Conservation (phyloP, 2,113 vertebrate genomes). For the Nothobranchius furzeri region DNA sequence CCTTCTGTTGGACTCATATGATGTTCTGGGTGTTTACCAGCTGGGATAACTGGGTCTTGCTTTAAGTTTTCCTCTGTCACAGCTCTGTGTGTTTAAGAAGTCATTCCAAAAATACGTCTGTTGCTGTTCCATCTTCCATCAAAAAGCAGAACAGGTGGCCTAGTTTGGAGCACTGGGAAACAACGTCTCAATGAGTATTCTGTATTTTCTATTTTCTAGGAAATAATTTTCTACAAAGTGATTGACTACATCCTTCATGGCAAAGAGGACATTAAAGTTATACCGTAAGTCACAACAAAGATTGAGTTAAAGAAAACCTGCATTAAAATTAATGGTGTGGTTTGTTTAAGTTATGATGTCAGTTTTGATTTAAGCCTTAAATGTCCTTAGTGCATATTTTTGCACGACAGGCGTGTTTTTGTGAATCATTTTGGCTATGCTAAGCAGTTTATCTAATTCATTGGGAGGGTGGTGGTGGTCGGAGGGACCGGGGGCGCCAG, state of each 20-base stretch:
- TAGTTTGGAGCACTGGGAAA: background rate
- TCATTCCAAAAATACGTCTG: background rate
- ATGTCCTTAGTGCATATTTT: too few relatives aligned
- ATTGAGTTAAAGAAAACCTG: too few relatives aligned
- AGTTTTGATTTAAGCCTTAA: too few relatives aligned
- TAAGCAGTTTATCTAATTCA: too few relatives aligned
- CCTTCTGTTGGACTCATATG: background rate
- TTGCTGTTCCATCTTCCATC: background rate
- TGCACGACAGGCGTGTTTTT: too few relatives aligned
- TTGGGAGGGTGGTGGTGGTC: too few relatives aligned
- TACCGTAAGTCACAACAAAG: constrained; percentile 74
- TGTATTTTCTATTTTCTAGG: constrained; percentile 56
- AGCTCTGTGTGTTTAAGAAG: background rate
- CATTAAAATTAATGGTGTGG: too few relatives aligned
- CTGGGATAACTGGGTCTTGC: background rate
- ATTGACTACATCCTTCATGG: constrained; percentile 85
- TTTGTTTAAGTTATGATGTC: too few relatives aligned
- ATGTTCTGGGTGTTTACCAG: background rate
- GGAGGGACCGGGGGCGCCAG: too few relatives aligned
- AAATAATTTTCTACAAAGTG: constrained; percentile 82
- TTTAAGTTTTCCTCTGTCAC: background rate
- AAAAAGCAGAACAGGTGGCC: too few relatives aligned
- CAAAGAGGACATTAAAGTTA: constrained; percentile 86
- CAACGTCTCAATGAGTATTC: background rate
- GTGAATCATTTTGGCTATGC: too few relatives aligned